Evolutionary conservation across 2,113 vertebrate genomes (phyloP), one percentile per base, ranked within the genome.

Genomic region (Drymodes brunneopygia): DNA sequence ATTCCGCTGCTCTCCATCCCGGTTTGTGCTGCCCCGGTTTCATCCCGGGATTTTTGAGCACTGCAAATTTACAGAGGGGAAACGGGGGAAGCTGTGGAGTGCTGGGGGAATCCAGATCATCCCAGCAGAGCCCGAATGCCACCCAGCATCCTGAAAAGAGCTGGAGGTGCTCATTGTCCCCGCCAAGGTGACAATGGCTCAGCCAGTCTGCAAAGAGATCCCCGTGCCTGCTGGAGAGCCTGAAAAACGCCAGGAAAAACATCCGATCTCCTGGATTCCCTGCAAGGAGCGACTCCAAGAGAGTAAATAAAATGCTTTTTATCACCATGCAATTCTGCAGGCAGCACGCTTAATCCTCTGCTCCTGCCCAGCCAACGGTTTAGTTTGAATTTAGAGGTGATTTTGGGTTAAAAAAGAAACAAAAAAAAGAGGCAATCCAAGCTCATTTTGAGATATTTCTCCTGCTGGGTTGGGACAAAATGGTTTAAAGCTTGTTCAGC

Each of bases 21-120:
- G 50, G 61, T 92, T 87, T 89, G 83, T 75, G 81, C 48, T 78
- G 53, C 70, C 40, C 70, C 62, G 61, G 11, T 70, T 91, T 80
- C 87, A 87, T 38, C 78, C 45, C 16, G 11, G 72, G 62, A 31
- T 62, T 94, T 93, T 50, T 23, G 24, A 45, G 48, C 16, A 2
- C 16, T 16, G 61, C 10, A 33, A 29, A 77, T 62, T 81, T 67
- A 64, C 14, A 8, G 54, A 28, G 33, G 58, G 58, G 33, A 40
- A 75, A 53, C 2, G 3, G 24, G 66, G 23, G 11, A 36, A 61
- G 53, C 60, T 51, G 12, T 6, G 70, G 65, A 17, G 28, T 18
- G 29, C 19, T 80, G 33, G 24, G 42, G 44, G 82, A 70, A 82
- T 50, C 25, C 47, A 82, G 7, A 31, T 51, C 35, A 50, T n/a